Base-by-base conservation (phyloP, 1,140 invertebrate species). In the Hyposmocoma kahamanoa region DNA sequence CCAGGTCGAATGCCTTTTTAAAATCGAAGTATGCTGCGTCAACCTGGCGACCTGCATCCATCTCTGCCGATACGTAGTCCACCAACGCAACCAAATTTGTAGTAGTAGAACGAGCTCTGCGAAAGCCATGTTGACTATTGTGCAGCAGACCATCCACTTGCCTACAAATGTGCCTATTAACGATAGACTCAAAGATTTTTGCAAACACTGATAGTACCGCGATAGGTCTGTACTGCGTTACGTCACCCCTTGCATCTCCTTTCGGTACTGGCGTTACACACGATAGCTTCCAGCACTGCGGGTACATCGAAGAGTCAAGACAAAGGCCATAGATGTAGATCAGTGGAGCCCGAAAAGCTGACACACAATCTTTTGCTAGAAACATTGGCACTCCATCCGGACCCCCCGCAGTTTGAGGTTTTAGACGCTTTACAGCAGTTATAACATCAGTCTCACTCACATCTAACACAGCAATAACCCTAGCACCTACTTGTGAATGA, bases 1-100 rank as follows among this genome's bases (percentile, higher is more conserved):
- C 47, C 0, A 49, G 36, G 41, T 58, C 50, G 20, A 58, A 58
- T 1, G 47, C 47, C 26, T 53, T 53, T 34, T 32, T 34, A 18
- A 53, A 53, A 20, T 58, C 56, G 15, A 58, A 50, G 32, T 50
- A 58, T 15, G 44, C 44, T 18, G 50, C 50, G n/a, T 58, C 56
- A 6, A 50, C 44, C 32, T 58, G 56, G 13, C 44, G 21, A 3
- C 42, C 30, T 0, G 1, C n/a, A 18, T 53, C 55, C 22, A 58
- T 44, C 22, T 17, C 17, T 19, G 36, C 19, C 11, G 24, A 19
- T 19, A 51, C 19, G 20, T 57, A 32, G 11, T 41, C 44, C 17
- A 56, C 20, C 3, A 30, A 45, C 13, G 19, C 32, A 1, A 52
- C 30, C 4, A 28, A 43, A 8, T 52, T 46, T 0, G 42, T 52